These are phyloP conservation scores for Nycticebus coucang DNA, from an alignment of 2,113 vertebrate species.

Conservation along the genomic window DNA sequence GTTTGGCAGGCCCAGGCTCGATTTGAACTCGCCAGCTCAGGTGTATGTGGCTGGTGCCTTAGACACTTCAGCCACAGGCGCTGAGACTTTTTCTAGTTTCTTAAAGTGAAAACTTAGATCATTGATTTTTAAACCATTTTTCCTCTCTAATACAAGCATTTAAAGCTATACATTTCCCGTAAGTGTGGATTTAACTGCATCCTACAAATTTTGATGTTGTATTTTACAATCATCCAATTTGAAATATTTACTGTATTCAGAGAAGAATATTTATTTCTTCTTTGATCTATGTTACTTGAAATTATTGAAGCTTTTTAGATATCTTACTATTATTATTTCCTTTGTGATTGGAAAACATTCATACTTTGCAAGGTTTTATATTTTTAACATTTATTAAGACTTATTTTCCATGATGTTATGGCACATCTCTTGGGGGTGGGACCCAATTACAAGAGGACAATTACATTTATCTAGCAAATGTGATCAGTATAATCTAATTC, in stretches of 20 bases:
- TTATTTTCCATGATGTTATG: not conserved
- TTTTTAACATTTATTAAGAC: not conserved
- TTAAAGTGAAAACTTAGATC: not conserved
- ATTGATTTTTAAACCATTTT: constrained; percentile 12
- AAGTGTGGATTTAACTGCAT: not conserved
- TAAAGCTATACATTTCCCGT: not conserved
- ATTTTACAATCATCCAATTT: not conserved
- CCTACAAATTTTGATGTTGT: constrained; percentile 11
- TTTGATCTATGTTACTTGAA: constrained; percentile 27
- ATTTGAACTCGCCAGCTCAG: too few species aligned
- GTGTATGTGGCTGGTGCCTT: too few species aligned
- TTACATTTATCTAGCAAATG: too few species aligned
- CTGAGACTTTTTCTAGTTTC: not conserved
- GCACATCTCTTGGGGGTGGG: too few species aligned
- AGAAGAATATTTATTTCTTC: constrained; percentile 24
- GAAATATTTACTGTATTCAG: constrained; percentile 4
- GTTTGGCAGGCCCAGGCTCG: too few species aligned
- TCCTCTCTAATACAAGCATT: constrained; percentile 13
- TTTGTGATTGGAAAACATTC: not conserved
- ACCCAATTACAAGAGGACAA: too few species aligned
- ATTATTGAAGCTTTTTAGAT: not conserved
- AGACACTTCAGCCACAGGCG: too few species aligned
- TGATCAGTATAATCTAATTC: too few species aligned
- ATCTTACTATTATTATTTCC: not conserved
- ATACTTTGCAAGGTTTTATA: not conserved